Evolutionary conservation across 2,888 invertebrate species (phyloP), one percentile per base, ranked within the genome.

Genomic region (Erannis defoliaria): DNA sequence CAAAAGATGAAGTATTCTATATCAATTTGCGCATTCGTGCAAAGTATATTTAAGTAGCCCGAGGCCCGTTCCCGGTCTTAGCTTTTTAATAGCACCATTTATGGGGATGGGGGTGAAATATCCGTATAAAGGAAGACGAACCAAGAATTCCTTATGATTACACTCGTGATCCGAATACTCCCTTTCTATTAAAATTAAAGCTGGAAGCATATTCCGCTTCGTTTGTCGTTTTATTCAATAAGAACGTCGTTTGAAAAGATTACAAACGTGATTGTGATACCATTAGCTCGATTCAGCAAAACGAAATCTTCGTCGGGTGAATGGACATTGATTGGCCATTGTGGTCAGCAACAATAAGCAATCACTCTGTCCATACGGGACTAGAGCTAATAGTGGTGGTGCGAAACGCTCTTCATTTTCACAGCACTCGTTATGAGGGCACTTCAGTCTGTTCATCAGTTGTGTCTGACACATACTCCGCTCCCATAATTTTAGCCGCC

Each of bases 1-100:
- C 82, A 82, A 82, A 84, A 83, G 83, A 84, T 84, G 83, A 85
- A 86, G 85, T 85, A 88, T 88, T 89, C 88, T 89, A 89, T 89
- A 88, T 89, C 90, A 89, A 90, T 90, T 90, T 90, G 85, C 83
- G 84, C 86, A 86, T 81, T 81, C 90, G 89, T 89, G 90, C 88
- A 76, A 84, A 86, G 89, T 88, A 88, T 90, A 89, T 84, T 88
- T 85, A 89, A 90, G 87, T 79, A 85, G 84, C 78, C 75, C n/a
- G n/a, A n/a, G n/a, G n/a, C n/a, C 81, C 76, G 75, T 77, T 81
- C 77, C 79, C 77, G 78, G 82, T 84, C 82, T 87, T 84, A 83
- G 88, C 84, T 83, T 88, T 88, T 88, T 89, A 89, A 90, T 88
- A 85, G 83, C 71, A 71, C 83, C 84, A 84, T 89, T 90, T 89